Percentiles rank a stretch among this genome's conserved stretches.
phyloP scores from a whole-genome alignment of 2,113 vertebrate genomes.

The Bostrychus sinensis region DNA sequence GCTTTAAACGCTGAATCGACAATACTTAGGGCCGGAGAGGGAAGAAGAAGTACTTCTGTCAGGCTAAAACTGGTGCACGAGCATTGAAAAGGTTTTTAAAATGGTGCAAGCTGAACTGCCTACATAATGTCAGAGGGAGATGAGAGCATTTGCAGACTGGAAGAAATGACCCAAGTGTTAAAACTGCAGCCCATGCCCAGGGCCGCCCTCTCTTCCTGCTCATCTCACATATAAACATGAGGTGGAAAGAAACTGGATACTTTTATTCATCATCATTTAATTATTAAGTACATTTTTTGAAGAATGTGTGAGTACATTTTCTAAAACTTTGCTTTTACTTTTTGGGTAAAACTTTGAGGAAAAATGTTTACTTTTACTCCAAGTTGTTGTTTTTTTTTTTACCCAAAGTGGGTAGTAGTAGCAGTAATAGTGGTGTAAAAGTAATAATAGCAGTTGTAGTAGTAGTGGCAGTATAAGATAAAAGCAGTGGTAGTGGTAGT shows the following conservation, averaged over 20 bases:
- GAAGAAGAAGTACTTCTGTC: constrained; percentile 11
- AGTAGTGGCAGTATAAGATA: no score
- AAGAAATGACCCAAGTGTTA: constrained; percentile 68
- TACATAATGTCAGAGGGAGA: constrained; percentile 22
- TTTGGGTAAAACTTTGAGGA: no score
- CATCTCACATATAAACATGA: constrained; percentile 24
- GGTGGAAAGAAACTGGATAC: neutral
- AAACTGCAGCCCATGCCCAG: constrained; percentile 34
- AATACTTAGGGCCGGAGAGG: constrained; percentile 19
- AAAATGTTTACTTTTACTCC: no score
- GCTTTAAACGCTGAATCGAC: constrained; percentile 36
- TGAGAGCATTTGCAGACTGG: constrained; percentile 20
- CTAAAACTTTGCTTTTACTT: no score
- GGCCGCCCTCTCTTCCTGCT: constrained; percentile 10
- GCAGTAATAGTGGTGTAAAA: no score
- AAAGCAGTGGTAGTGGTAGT: no score
- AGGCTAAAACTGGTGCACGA: neutral
- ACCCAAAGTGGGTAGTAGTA: no score
- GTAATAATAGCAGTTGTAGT: no score
- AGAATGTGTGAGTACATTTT: no score
- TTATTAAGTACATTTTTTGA: no score
- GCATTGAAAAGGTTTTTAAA: neutral
- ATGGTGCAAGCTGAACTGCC: constrained; percentile 1
- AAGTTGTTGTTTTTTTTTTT: no score
- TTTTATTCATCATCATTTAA: neutral